Base-by-base conservation (phyloP, 2,797 vertebrate genomes). In the Premnoplex brunnescens region DNA sequence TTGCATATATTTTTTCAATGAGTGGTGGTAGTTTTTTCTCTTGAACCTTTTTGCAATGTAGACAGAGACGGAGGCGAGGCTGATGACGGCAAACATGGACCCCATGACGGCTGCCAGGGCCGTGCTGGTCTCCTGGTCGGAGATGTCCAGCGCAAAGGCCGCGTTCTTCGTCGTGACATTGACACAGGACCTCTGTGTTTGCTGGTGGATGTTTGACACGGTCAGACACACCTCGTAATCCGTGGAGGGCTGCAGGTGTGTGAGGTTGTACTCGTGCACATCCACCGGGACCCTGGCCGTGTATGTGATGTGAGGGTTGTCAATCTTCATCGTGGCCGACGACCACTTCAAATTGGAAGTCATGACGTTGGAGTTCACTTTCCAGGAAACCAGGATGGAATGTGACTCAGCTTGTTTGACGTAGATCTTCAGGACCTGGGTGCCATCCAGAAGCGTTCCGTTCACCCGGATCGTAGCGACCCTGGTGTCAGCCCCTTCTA, bases 1-100 rank as follows among this genome's bases (percentile, higher is more conserved):
- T 98, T 99, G 99, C 99, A 99, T 99, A 98, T 99, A 99, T 97
- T 99, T 99, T 97, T 99, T 99, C 71, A 99, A 93, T 0, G 99
- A 99, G 79, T 99, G 99, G 94, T 99, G 99, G 95, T 99, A 99
- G 97, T 99, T 99, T 98, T 99, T 99, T 56, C 99, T 98, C 97
- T 99, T 99, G 97, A 99, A 99, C 77, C 99, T 98, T 95, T 98
- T 99, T n/a, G 98, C 98, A 17, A 98, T 97, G 43, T 99, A 99
- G 88, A 99, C 97, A 1, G 98, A 98, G 58, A 99, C 74, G 32
- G 98, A 99, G 9, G 98, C 98, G 30, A 99, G 97, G 96, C 99
- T 99, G 89, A 99, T 98, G 74, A 99, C 96, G 2, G 99, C 98
- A 54, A 99, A 98, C 98, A 99, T 98, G 12, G 99, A 99, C 13